Evolutionary conservation across 2,888 invertebrate species (phyloP).

Genomic region (Macrosoma leucophasiata): DNA sequence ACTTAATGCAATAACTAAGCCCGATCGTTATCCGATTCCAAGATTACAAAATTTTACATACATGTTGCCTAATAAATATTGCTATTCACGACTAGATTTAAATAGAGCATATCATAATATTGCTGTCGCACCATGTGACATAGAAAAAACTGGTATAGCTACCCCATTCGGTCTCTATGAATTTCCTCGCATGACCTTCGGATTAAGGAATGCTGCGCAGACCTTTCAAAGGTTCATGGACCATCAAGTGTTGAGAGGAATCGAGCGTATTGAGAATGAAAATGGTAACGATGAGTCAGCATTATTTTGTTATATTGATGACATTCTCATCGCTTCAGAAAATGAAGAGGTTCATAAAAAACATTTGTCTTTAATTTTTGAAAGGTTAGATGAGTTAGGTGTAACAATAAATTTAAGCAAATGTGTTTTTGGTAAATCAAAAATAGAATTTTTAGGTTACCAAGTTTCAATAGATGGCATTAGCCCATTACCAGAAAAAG

Average conservation of each 20-base stretch:
- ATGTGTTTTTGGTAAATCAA: constrained; percentile 1
- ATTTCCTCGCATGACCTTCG: too few relatives aligned
- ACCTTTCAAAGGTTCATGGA: constrained; percentile 10
- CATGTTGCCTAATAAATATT: neutral
- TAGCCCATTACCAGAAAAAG: neutral
- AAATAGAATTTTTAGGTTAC: constrained; percentile 7
- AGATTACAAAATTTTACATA: too few relatives aligned
- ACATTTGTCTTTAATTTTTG: constrained; percentile 5
- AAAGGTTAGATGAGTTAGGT: constrained; percentile 3
- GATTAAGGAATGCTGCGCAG: too few relatives aligned
- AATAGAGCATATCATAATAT: neutral
- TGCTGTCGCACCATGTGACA: neutral
- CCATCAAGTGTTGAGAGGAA: too few relatives aligned
- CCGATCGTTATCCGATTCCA: constrained; percentile 9
- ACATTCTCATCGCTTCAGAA: constrained; percentile 3
- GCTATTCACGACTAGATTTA: constrained; percentile 1
- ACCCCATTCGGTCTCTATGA: too few relatives aligned
- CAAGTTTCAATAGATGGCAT: constrained; percentile 7
- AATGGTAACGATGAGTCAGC: constrained; percentile 7
- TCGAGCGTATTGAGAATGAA: constrained; percentile 4
- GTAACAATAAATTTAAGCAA: constrained; percentile 9
- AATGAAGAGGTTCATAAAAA: constrained; percentile 1
- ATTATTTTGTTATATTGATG: too few relatives aligned
- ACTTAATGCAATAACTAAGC: too few relatives aligned
- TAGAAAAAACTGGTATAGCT: constrained; percentile 5